Percentiles rank a stretch among this genome's conserved stretches.
phyloP scores from a whole-genome alignment of 2,113 vertebrate species.

The Odocoileus virginianus region DNA sequence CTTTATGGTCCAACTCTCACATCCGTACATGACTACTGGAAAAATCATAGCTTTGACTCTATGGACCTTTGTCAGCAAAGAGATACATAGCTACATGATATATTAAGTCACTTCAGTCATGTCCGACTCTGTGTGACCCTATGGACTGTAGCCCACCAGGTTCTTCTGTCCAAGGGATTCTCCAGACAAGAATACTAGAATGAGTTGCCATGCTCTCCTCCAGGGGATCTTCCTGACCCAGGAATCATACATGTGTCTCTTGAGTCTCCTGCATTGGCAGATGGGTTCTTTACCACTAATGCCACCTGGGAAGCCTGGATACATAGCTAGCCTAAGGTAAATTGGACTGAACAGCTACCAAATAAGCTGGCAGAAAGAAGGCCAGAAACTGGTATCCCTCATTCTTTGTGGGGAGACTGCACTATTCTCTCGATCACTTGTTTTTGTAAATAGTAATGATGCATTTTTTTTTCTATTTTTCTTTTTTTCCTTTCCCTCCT shows the following conservation, averaged over 20 bases:
- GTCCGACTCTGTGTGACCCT: neutral
- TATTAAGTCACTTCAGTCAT: neutral
- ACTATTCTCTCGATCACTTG: neutral
- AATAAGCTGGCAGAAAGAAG: neutral
- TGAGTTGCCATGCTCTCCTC: neutral
- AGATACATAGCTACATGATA: neutral
- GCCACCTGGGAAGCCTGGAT: neutral
- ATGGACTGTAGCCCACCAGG: neutral
- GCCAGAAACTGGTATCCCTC: neutral
- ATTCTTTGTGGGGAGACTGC: neutral
- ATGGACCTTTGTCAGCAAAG: neutral
- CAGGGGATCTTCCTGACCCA: neutral
- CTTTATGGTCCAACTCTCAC: neutral
- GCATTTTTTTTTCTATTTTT: neutral
- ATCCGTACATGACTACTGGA: neutral
- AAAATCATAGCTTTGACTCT: neutral
- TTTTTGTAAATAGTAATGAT: neutral
- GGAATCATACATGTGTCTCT: neutral
- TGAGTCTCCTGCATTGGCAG: neutral
- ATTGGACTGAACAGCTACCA: neutral
- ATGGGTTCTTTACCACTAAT: neutral
- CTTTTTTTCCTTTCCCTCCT: neutral
- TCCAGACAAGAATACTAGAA: neutral
- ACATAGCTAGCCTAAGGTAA: neutral
- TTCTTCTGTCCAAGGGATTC: neutral